A percentile compares a stretch with the other conserved stretches of the same genome.
Conservation (phyloP, 2,797 vertebrate species). For the Prionace glauca region DNA sequence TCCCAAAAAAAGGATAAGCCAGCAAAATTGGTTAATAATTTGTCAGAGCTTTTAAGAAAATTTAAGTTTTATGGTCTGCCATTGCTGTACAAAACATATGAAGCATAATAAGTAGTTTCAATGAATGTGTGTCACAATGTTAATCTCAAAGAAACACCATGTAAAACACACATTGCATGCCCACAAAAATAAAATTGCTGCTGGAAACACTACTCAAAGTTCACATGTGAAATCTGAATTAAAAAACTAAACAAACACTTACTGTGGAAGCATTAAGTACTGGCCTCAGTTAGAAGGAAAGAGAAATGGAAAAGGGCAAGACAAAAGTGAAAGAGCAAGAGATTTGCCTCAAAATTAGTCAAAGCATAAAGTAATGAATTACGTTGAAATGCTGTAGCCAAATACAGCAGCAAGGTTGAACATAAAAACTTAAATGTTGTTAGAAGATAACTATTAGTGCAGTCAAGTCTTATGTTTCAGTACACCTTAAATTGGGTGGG, state of each 20-base stretch:
- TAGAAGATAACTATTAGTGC: not conserved
- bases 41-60: not conserved
- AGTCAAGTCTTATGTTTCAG: not conserved
- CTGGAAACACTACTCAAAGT: not conserved
- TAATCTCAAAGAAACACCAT: not conserved
- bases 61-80: not conserved
- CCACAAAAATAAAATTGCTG: not conserved
- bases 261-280: not conserved
- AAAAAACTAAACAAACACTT: not conserved
- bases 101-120: not conserved
- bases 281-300: not conserved
- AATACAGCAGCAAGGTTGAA: not conserved
- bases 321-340: not conserved
- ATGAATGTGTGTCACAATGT: not conserved
- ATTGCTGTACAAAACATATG: not conserved
- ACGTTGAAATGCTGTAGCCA: not conserved
- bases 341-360: not conserved
- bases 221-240: not conserved
- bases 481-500: not conserved
- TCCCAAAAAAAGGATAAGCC: not conserved
- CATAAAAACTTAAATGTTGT: not conserved
- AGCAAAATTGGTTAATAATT: not conserved
- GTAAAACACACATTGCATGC: not conserved
- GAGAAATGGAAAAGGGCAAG: not conserved
- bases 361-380: not conserved